Base-by-base conservation (phyloP, 2,797 vertebrate genomes). In the Poecilia picta region DNA sequence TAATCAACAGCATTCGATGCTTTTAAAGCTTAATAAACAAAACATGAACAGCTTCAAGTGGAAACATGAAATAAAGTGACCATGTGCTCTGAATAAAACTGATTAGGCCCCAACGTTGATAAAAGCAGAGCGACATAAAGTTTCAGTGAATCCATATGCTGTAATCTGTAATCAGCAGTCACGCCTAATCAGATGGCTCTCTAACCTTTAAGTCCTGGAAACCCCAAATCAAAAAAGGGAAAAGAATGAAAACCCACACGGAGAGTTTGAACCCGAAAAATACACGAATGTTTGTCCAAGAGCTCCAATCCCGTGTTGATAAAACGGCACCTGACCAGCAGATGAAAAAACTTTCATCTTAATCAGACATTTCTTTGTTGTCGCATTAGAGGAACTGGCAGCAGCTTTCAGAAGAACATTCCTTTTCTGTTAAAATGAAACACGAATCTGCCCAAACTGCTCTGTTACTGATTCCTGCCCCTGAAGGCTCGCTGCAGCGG, bases 391-490 rank as follows among this genome's bases (percentile, higher is more conserved):
- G 74, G 64, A 79, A 16, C 80, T 86, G 84, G 86, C 77, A 55
- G 12, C 76, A 74, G 39, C 39, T 10, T 59, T 83, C 28, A 62
- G 76, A 80, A 71, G 82, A 43, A 84, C 84, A 79, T 78, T 80
- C 66, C 33, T 66, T 80, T 89, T 80, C 73, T 82, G 83, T 85
- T 89, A 55, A 87, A 87, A 89, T 84, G 82, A 91, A 92, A 90
- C 84, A 73, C 43, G 13, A 88, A 82, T 84, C 85, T 25, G 1
- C 81, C 85, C 81, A 78, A 59, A 64, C 75, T 41, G 80, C 81
- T 85, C 85, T 85, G 81, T 72, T 83, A 78, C 81, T 90, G 46
- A 85, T 84, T 85, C 81, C 31, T 18, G 3, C 59, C 18, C 31
- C 59, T 41, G 33, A 81, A 85, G 59, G 75, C 80, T 59, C 51